A percentile compares a stretch with the other conserved stretches of the same genome.
These are phyloP conservation scores for Leptobrachium leishanense DNA, from an alignment of 2,113 vertebrate species.

Conservation along the genomic window DNA sequence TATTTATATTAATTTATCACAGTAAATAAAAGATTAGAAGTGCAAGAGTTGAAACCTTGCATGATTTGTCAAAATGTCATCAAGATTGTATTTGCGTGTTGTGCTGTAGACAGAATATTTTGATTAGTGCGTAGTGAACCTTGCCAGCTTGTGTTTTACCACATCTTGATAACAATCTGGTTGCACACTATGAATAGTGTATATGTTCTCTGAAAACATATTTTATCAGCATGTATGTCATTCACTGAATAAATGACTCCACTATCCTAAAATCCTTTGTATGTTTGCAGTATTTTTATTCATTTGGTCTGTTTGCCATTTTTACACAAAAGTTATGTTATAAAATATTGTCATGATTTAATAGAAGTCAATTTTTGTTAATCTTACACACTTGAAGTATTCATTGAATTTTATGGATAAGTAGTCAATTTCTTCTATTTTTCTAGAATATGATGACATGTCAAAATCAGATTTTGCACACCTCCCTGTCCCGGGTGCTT, in stretches of 20 bases:
- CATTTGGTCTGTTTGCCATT: no score
- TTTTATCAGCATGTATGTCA: slow-evolving; percentile 71
- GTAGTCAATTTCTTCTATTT: no score
- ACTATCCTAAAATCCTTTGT: neutral
- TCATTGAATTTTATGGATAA: no score
- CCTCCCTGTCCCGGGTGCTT: no score
- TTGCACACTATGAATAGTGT: slow-evolving; percentile 76
- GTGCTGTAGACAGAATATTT: slow-evolving; percentile 67
- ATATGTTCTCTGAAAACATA: slow-evolving; percentile 77
- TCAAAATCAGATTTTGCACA: no score
- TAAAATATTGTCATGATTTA: no score
- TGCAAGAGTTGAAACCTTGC: slow-evolving; percentile 61
- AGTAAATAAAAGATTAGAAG: slow-evolving; percentile 59
- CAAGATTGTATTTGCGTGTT: slow-evolving; percentile 79
- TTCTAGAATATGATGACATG: no score
- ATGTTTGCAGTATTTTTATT: neutral
- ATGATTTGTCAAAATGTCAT: slow-evolving; percentile 82
- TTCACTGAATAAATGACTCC: slow-evolving; percentile 58
- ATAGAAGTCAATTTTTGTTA: no score
- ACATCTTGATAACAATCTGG: slow-evolving; percentile 74
- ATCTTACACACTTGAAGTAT: no score
- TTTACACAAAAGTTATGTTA: no score
- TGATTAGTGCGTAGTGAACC: slow-evolving; percentile 72
- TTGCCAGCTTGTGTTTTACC: slow-evolving; percentile 69
- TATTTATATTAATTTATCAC: slow-evolving; percentile 45